Conservation (phyloP, 2,113 vertebrate genomes). For the Mesocricetus auratus region DNA sequence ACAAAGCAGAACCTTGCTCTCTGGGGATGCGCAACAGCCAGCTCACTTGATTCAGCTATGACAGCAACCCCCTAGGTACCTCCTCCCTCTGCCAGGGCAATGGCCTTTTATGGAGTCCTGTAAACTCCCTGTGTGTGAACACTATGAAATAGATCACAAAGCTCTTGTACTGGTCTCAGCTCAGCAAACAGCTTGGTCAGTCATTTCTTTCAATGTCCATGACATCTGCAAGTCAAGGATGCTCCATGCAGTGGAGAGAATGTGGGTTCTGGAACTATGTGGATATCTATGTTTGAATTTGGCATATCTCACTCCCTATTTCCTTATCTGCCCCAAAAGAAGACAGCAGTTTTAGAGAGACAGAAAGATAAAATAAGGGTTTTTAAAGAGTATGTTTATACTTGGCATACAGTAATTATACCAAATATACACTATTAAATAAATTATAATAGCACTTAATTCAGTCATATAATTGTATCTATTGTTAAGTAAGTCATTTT, state of each 20-base stretch:
- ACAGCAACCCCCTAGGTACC: not conserved
- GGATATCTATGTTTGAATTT: not conserved
- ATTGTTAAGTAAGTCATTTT: constrained; percentile 8
- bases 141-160: not conserved
- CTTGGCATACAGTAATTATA: not conserved
- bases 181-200: not conserved
- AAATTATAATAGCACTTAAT: not conserved
- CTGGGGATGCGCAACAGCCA: not conserved
- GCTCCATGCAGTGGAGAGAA: not conserved
- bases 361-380: constrained; percentile 29
- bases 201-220: not conserved
- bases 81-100: not conserved
- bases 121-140: not conserved
- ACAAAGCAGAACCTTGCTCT: not conserved
- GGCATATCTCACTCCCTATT: not conserved
- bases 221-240: not conserved
- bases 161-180: not conserved
- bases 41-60: not conserved
- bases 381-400: constrained; percentile 7
- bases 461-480: not conserved
- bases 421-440: not conserved
- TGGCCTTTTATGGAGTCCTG: not conserved
- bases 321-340: not conserved
- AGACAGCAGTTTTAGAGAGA: not conserved
- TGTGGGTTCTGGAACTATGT: not conserved